phyloP scores from a whole-genome alignment of 2,888 invertebrate genomes.

The Phaonia tiefii region DNA sequence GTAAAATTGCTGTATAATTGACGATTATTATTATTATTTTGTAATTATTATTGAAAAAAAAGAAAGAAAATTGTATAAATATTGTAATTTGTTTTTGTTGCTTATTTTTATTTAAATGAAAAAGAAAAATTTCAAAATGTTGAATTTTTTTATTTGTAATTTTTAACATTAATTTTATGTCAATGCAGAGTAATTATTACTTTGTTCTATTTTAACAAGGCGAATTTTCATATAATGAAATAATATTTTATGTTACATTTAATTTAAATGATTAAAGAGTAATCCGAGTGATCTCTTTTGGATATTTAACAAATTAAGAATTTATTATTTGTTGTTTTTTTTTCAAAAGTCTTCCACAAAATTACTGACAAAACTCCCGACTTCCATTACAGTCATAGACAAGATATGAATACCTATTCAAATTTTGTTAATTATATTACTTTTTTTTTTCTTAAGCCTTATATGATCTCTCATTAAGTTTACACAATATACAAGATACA shows the following conservation, averaged over 20 bases:
- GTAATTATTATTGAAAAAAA: conserved; percentile 54
- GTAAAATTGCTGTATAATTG: conserved; percentile 47
- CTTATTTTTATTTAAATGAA: conserved; percentile 65
- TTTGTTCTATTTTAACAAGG: conserved; percentile 33
- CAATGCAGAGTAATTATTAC: conserved; percentile 12
- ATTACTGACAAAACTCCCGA: not conserved
- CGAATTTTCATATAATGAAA: conserved; percentile 48
- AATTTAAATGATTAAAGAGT: not conserved
- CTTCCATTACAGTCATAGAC: conserved; percentile 32
- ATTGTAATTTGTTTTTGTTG: conserved; percentile 67
- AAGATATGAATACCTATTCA: not conserved
- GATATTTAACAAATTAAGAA: conserved; percentile 59
- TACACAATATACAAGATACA: conserved; percentile 17
- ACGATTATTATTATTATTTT: conserved; percentile 26
- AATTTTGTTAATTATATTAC: conserved; percentile 18
- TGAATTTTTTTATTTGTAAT: conserved; percentile 50
- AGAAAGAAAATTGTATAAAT: conserved; percentile 39
- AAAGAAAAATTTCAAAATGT: conserved; percentile 56
- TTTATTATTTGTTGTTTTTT: not conserved
- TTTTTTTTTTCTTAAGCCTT: conserved; percentile 17
- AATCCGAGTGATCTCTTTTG: conserved; percentile 36
- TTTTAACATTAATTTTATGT: conserved; percentile 41
- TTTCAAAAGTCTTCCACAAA: conserved; percentile 51
- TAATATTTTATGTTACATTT: conserved; percentile 42
- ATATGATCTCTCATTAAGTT: conserved; percentile 50